Evolutionary conservation across 1,140 invertebrate species (phyloP).

Genomic region (Pentalonia nigronervosa): DNA sequence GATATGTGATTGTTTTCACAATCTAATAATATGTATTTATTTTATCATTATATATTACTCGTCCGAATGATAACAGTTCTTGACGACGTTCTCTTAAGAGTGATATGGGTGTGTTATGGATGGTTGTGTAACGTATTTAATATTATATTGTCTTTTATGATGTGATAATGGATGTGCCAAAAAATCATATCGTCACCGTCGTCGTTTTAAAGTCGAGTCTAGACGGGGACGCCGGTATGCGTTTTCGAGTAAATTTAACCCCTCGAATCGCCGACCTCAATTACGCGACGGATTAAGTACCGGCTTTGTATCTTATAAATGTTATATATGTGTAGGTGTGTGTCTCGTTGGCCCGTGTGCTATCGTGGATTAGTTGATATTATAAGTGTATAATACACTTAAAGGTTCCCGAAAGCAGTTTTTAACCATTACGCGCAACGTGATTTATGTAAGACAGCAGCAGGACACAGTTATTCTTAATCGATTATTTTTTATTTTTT

Average conservation of each 20-base stretch:
- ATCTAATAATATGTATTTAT: too few relatives aligned
- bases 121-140: neutral
- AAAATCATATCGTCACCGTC: neutral
- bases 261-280: neutral
- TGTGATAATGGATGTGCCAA: neutral
- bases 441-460: neutral
- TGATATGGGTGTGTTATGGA: neutral
- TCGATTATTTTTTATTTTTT: neutral
- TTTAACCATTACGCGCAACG: neutral
- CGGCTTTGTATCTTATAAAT: conserved; percentile 2
- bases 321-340: neutral
- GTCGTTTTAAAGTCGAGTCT: neutral
- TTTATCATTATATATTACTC: too few relatives aligned
- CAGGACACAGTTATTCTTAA: neutral
- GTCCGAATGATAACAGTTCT: too few relatives aligned
- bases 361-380: neutral
- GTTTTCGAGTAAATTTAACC: neutral
- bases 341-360: neutral
- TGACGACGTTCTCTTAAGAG: too few relatives aligned
- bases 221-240: neutral
- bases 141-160: neutral
- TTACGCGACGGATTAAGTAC: neutral
- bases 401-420: neutral
- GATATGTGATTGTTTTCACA: too few relatives aligned
- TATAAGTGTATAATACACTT: conserved; percentile 2